Percentiles rank a stretch among this genome's conserved stretches.
phyloP scores from a whole-genome alignment of 2,888 invertebrate species.

The Microplitis manilae region DNA sequence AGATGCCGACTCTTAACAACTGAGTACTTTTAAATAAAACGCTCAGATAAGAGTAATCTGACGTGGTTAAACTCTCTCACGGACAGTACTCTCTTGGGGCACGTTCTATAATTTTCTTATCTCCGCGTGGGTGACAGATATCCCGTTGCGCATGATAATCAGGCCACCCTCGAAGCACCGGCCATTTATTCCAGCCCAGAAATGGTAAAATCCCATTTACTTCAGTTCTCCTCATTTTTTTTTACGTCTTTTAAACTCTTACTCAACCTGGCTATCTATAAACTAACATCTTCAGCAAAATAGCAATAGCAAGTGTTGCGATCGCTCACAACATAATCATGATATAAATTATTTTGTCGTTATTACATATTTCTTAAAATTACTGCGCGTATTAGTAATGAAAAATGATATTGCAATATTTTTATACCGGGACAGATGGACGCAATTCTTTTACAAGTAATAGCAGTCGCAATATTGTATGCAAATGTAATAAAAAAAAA shows the following conservation, averaged over 20 bases:
- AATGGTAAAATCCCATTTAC: conserved; percentile 1
- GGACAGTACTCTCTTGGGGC: conserved; percentile 1
- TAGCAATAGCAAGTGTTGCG: neutral
- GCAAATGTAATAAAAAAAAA: neutral
- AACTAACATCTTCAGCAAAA: neutral
- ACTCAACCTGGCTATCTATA: neutral
- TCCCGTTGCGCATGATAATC: conserved; percentile 36
- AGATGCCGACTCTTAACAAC: neutral
- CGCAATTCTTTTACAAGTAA: neutral
- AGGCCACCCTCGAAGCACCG: conserved; percentile 26
- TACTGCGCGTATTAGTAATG: too few relatives aligned
- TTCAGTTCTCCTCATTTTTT: neutral
- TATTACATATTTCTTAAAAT: neutral
- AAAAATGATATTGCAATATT: too few relatives aligned
- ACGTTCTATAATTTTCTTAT: conserved; percentile 40
- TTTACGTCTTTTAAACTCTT: neutral
- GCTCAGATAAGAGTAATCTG: conserved; percentile 28
- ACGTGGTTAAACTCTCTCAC: conserved; percentile 28
- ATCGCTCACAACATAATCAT: neutral
- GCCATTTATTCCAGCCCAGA: neutral
- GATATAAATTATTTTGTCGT: neutral
- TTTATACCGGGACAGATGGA: too few relatives aligned
- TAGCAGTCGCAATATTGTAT: neutral
- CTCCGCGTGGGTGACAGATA: conserved; percentile 37
- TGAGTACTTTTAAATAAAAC: conserved; percentile 20